Evolutionary conservation across 2,797 vertebrate species (phyloP).

Genomic region (Meda fulgida): DNA sequence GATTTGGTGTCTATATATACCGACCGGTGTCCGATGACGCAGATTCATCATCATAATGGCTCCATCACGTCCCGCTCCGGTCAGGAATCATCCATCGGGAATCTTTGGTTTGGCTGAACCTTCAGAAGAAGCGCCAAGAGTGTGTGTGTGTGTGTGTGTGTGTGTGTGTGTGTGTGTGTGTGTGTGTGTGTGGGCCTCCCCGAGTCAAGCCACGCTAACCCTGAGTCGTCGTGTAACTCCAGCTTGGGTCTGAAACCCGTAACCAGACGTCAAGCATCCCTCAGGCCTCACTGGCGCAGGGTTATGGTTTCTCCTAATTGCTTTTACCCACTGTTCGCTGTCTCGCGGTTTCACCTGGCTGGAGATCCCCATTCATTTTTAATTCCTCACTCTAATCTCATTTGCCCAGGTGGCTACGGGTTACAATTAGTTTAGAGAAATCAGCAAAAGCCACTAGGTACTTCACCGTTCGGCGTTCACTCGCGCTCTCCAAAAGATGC

Average conservation of each 20-base stretch:
- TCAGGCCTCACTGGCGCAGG: constrained; percentile 50
- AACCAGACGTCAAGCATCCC: constrained; percentile 51
- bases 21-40: constrained; percentile 65
- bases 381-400: constrained; percentile 66
- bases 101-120: constrained; percentile 41
- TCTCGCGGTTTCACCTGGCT: constrained; percentile 70
- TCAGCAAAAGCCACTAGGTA: constrained; percentile 59
- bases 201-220: constrained; percentile 12
- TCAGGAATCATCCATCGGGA: constrained; percentile 29
- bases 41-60: constrained; percentile 66
- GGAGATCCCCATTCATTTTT: constrained; percentile 72
- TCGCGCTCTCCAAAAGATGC: constrained; percentile 18
- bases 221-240: constrained; percentile 59
- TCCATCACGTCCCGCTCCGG: not conserved
- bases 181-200: constrained; percentile 24
- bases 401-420: constrained; percentile 60
- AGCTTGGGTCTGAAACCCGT: constrained; percentile 62
- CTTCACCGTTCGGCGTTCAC: constrained; percentile 54
- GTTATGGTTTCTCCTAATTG: constrained; percentile 74
- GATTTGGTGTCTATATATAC: constrained; percentile 61
- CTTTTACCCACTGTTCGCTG: constrained; percentile 61
- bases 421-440: constrained; percentile 68
- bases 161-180: too few species aligned
- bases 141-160: not conserved
- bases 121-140: constrained; percentile 29